Evolutionary conservation across 1,140 invertebrate species (phyloP), one percentile per base, ranked within the genome.

Genomic region (Nomia melanderi): DNA sequence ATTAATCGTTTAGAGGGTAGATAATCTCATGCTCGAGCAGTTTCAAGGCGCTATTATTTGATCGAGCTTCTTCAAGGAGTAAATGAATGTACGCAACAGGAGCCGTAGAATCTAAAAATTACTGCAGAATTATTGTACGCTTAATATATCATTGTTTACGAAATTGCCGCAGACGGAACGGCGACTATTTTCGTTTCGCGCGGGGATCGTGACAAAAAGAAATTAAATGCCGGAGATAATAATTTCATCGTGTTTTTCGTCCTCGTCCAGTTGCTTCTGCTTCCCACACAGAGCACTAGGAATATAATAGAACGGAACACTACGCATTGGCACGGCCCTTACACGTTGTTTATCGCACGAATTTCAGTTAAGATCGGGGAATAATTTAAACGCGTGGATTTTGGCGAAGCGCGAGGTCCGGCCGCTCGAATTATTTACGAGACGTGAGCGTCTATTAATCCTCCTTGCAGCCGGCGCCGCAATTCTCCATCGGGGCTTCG

Each of bases 391-490:
- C 7, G 39, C n/a, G 62, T 41, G 62, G 56, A 76, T 53, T 59
- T 29, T 47, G 29, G 31, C 44, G 62, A 44, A 25, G n/a, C 25
- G 20, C 41, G 20, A 50, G 27, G 56, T 70, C 20, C 54, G 23
- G 23, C 33, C 27, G 12, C 7, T 33, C 25, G 73, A 66, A 69
- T 44, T 27, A 76, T 53, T 57, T 36, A 31, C 36, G 70, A 33
- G 77, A 59, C 25, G 25, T 23, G 64, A 25, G 56, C 29, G 50
- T 60, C 57, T 77, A 64, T 64, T 64, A 47, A 44, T 64, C 39
- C 23, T n/a, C 17, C 7, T 47, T 17, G 27, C 41, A 20, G 25
- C 39, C 27, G 62, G 62, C 62, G 62, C 41, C 41, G 41, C 41
- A 25, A n/a, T 47, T 23, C 33, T 23, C 41, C 25, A 44, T 64